phyloP scores from a whole-genome alignment of 2,888 invertebrate genomes.

The Nephrotoma appendiculata region DNA sequence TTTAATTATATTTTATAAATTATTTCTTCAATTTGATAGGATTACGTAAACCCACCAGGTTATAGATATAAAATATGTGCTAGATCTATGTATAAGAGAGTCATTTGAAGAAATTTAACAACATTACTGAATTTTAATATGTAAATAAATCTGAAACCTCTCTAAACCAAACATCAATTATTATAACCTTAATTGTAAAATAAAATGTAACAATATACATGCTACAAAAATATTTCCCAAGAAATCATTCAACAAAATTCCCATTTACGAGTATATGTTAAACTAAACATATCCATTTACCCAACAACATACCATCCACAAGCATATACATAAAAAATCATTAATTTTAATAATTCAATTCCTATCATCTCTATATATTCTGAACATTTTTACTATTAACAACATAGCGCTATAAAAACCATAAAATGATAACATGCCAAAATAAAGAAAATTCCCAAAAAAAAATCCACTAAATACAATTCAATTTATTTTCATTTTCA shows the following conservation, averaged over 20 bases:
- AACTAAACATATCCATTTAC: background rate
- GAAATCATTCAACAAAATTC: background rate
- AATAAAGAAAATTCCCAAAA: background rate
- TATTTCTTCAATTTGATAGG: no score
- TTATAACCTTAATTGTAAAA: no score
- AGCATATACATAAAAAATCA: background rate
- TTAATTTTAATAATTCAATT: background rate
- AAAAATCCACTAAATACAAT: background rate
- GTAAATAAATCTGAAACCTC: no score
- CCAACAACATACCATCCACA: background rate
- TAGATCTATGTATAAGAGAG: no score
- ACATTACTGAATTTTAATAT: no score
- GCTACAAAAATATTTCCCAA: background rate
- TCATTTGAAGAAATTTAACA: no score
- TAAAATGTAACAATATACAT: no score
- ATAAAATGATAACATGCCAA: background rate
- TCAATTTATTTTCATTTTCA: background rate
- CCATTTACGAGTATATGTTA: background rate
- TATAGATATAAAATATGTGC: no score
- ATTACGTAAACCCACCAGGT: no score
- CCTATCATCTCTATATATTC: background rate
- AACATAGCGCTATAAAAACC: background rate
- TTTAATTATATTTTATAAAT: no score
- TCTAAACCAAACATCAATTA: no score
- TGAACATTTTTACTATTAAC: background rate